Base-by-base conservation (phyloP, 2,113 vertebrate species). In the Benitochromis conjunctus region DNA sequence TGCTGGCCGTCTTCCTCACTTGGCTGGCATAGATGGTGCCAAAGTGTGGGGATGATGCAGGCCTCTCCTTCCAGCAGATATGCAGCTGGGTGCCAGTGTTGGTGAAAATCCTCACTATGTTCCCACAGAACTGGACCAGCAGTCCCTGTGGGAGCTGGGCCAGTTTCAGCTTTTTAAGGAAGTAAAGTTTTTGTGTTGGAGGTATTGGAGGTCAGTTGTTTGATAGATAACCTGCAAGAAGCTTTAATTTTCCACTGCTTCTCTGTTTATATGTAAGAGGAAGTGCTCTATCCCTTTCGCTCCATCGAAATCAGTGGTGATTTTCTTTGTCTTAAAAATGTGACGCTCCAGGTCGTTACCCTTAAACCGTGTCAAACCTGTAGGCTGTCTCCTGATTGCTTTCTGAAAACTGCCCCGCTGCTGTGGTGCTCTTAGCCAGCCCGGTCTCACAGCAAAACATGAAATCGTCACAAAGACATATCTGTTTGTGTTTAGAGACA, bases 281-380 rank as follows among this genome's bases (percentile, higher is more conserved):
- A 29, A 7, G 9, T 1, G 3, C 18, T 26, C 10, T 64, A 19
- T 36, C 31, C 13, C 8, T 48, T 29, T 12, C 43, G 19, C 21
- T 71, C 38, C 5, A 0, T 26, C 46, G 41, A 0, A 71, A 10
- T 46, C 66, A 1, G 1, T 1, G 12, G 4, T 43, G 36, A 69
- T 71, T 71, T 71, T 43, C 21, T 71, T 51, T 46, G 36, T 1
- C 38, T 46, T 46, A 10, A 13, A 16, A 43, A 69, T 26, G 66
- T 46, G 26, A 46, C 48, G 21, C 66, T 48, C 24, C 24, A 29
- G 43, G 19, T 74, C 3, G 24, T 51, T 26, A 3, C 43, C 6
- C 69, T 48, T 48, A 7, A 74, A 19, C 38, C 9, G 9, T 43
- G 9, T 71, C 64, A 43, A 71, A 71, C 14, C 69, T 48, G 24